Base-by-base conservation (phyloP, 2,888 invertebrate genomes). In the Diarsia dahlii region DNA sequence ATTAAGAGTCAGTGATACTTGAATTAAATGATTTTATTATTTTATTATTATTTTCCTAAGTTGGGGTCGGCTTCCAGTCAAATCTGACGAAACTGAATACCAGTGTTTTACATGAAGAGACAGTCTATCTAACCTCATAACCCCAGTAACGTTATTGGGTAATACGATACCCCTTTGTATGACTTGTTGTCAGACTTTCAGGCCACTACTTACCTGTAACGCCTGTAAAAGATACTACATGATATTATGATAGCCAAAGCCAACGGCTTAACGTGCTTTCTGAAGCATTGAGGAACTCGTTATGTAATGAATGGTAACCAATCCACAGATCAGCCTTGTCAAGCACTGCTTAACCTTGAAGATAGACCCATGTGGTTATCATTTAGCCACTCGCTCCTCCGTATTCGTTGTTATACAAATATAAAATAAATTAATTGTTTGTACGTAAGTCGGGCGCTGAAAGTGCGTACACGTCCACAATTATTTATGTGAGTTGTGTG, bases 401-500 rank as follows among this genome's bases (percentile, higher is more conserved):
- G 58, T 58, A 58, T 58, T 58, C 28, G 56, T 60, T 60, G 3
- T 60, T 23, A 28, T 20, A 62, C 46, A 72, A 80, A 78, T 67
- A 87, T 76, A 83, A 87, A 85, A 87, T 84, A 84, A 87, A 86
- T 88, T 88, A 87, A 88, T 88, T 86, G 77, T 78, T 72, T 50
- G 86, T 84, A 67, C 64, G 78, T 18, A 64, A 58, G 62, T 72
- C 71, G 80, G 45, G 39, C 52, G 52, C 58, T 64, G 78, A 80
- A 80, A 85, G 82, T 81, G 74, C 81, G 87, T 81, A 86, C 84
- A 86, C 85, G 79, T 87, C 79, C 78, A 83, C 89, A 86, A 86
- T 89, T 88, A 89, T 89, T 89, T 89, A 89, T 89, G 75, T 78
- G 84, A 69, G 88, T 81, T 89, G 72, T 78, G 82, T 72, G 88